Evolutionary conservation across 1,140 invertebrate genomes (phyloP).

Genomic region (Drosophila willistoni): DNA sequence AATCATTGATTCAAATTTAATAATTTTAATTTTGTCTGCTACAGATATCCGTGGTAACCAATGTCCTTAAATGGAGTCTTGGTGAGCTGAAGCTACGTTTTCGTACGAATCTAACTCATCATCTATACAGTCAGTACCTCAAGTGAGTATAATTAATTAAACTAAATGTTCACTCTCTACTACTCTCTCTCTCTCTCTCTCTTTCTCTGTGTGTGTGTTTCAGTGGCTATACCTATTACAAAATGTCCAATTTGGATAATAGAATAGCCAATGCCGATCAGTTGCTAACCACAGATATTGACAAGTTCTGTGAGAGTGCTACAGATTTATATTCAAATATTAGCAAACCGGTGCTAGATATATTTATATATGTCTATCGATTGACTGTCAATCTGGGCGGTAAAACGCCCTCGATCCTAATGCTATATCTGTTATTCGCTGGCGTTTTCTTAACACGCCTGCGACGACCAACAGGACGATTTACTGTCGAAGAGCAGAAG

Average conservation of each 20-base stretch:
- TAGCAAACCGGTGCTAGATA: conserved; percentile 98
- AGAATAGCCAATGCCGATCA: conserved; percentile 98
- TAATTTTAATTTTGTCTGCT: conserved; percentile 61
- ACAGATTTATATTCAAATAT: conserved; percentile 98
- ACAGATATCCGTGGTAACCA: conserved; percentile 95
- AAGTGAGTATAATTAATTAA: conserved; percentile 87
- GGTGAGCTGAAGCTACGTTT: conserved; percentile 96
- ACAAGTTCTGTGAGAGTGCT: conserved; percentile 97
- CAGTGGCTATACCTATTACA: conserved; percentile 98
- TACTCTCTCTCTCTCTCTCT: background rate
- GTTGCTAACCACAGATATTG: conserved; percentile 97
- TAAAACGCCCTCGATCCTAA: conserved; percentile 93
- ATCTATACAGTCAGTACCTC: conserved; percentile 96
- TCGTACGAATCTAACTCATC: conserved; percentile 92
- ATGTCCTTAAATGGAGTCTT: conserved; percentile 96
- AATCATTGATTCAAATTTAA: background rate
- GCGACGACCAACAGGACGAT: conserved; percentile 90
- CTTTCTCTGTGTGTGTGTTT: too few species aligned
- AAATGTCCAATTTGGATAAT: conserved; percentile 97
- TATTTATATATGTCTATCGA: conserved; percentile 96
- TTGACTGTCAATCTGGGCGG: conserved; percentile 94
- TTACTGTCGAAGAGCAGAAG: conserved; percentile 97
- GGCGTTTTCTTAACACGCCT: conserved; percentile 92
- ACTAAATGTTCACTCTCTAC: conserved; percentile 21
- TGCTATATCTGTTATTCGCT: conserved; percentile 93